Conservation (phyloP, 2,113 vertebrate species). For the Thomomys bottae region DNA sequence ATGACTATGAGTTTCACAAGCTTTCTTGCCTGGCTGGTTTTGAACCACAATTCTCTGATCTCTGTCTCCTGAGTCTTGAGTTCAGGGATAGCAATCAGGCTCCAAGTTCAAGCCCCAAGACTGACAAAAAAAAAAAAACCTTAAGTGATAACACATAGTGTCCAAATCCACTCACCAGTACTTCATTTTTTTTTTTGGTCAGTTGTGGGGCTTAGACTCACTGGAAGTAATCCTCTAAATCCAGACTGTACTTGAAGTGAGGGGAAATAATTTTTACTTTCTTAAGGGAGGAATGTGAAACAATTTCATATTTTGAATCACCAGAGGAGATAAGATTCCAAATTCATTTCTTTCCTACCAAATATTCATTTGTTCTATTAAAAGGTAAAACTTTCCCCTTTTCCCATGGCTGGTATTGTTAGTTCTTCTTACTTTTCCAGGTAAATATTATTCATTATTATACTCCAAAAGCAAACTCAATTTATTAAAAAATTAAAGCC, state of each 20-base stretch:
- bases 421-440: slow-evolving; percentile 27
- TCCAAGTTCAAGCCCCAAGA: no score
- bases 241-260: background rate
- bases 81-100: no score
- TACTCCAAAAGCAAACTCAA: slow-evolving; percentile 39
- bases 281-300: background rate
- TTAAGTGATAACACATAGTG: background rate
- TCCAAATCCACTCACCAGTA: background rate
- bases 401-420: background rate
- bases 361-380: background rate
- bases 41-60: no score
- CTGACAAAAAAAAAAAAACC: no score
- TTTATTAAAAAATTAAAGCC: background rate
- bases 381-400: slow-evolving; percentile 5
- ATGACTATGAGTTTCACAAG: no score
- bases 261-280: background rate
- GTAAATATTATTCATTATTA: slow-evolving; percentile 22
- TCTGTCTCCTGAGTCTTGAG: no score
- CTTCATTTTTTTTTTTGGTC: slow-evolving; percentile 11
- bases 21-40: no score
- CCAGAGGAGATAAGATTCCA: background rate
- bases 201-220: no score
- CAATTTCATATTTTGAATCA: slow-evolving; percentile 12
- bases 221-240: background rate
- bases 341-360: background rate